phyloP scores from a whole-genome alignment of 2,113 vertebrate species.

The Scomber colias region DNA sequence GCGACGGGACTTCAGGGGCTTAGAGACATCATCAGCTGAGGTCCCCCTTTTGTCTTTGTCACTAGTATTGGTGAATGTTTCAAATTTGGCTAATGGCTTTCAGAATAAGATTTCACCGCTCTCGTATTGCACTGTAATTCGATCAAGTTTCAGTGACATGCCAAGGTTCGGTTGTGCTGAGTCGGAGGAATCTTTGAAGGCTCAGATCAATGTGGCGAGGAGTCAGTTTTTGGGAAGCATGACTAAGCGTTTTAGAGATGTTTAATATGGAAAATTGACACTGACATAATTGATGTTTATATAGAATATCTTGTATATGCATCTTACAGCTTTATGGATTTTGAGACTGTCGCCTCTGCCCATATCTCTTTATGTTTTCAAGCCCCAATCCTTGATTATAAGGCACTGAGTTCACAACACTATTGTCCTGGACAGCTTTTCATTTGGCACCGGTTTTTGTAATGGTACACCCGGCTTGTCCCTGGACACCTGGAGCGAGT shows the following conservation, averaged over 20 bases:
- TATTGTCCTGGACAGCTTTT: constrained; percentile 20
- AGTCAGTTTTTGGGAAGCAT: constrained; percentile 50
- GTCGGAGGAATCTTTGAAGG: constrained; percentile 30
- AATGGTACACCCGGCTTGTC: constrained; percentile 60
- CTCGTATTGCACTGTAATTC: constrained; percentile 41
- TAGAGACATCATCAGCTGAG: neutral
- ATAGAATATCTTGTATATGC: neutral
- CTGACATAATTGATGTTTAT: constrained; percentile 26
- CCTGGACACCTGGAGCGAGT: constrained; percentile 52
- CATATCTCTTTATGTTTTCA: constrained; percentile 1
- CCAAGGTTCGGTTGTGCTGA: constrained; percentile 57
- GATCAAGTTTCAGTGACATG: constrained; percentile 47
- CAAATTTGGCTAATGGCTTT: constrained; percentile 13
- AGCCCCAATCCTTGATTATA: neutral
- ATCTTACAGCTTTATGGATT: neutral
- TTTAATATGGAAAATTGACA: constrained; percentile 43
- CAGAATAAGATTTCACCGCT: constrained; percentile 42
- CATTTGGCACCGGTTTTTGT: constrained; percentile 28
- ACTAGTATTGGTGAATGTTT: constrained; percentile 17
- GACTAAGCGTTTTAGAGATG: constrained; percentile 53
- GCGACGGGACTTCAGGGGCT: neutral
- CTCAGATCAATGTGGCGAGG: constrained; percentile 42
- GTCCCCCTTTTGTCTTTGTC: constrained; percentile 33
- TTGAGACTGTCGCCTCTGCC: neutral
- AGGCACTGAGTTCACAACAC: neutral